Evolutionary conservation across 2,797 vertebrate genomes (phyloP), one percentile per base, ranked within the genome.

Genomic region (Lithobates sylvaticus): DNA sequence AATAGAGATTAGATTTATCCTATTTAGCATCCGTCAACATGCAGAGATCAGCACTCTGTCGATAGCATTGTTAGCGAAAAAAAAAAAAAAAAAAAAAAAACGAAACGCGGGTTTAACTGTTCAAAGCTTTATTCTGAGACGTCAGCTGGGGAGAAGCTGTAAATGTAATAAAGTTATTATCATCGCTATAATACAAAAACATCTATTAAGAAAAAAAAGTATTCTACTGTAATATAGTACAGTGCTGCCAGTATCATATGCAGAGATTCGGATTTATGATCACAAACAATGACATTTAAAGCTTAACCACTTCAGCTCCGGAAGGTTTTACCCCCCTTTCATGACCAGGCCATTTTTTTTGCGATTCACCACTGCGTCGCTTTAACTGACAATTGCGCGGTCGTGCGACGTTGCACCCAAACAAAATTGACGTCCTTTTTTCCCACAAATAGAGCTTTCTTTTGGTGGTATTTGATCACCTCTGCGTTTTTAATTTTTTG

Each of bases 1-100:
- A 79, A 78, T 18, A 39, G 29, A 32, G 69, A 78, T 61, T 65
- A 78, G 26, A 44, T 67, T 71, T 71, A 78, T 78, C 68, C 23
- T 42, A 23, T 85, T 85, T 32, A 69, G 18, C 27, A 61, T 39
- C 44, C 29, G 61, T 39, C 12, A 84, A 39, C 26, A 61, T 58
- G 39, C 47, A 39, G 64, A 42, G 65, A 77, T 61, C 23, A 76
- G n/a, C 26, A 18, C n/a, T 50, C 54, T 23, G 21, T n/a, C 54
- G 54, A 61, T 61, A 61, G 54, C 54, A 61, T 61, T 61, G 54
- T 61, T 61, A 61, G 4, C 21, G 21, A 18, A 18, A 47, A 3
- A 47, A 58, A 23, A 61, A 23, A 18, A 23, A 61, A 23, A 18
- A 18, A 18, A 47, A 3, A 47, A 58, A 23, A 61, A 23, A 21